These are phyloP conservation scores for Turritopsis rubra DNA, from an alignment of 30 jellyfish, hydroid and myxozoan species.

Conservation along the genomic window DNA sequence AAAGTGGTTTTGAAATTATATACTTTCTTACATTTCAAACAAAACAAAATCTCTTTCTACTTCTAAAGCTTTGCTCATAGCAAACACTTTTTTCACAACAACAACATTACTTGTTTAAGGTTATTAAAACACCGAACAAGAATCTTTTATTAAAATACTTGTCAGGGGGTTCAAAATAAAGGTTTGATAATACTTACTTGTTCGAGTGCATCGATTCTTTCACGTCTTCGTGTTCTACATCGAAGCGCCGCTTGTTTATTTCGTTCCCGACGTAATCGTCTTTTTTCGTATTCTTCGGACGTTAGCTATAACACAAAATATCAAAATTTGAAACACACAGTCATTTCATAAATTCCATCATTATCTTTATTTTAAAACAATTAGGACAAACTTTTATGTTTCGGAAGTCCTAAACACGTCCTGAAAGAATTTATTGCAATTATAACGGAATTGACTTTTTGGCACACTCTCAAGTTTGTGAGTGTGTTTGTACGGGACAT, in stretches of 20 bases:
- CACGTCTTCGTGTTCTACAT: conserved; percentile 92
- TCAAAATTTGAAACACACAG: neutral
- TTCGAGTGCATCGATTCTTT: conserved; percentile 80
- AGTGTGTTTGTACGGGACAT: neutral
- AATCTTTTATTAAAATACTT: neutral
- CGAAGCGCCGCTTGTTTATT: conserved; percentile 87
- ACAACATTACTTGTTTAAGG: neutral
- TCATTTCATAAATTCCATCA: neutral
- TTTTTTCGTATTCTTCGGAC: conserved; percentile 70
- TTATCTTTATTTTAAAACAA: neutral
- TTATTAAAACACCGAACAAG: neutral
- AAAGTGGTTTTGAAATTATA: neutral
- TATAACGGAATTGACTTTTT: neutral
- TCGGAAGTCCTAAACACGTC: conserved; percentile 13
- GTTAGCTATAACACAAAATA: conserved; percentile 49
- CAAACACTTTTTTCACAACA: neutral
- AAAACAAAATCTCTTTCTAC: neutral
- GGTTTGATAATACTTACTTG: conserved; percentile 37
- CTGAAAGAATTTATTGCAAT: neutral
- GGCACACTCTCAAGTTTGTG: neutral
- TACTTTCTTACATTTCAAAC: neutral
- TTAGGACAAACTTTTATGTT: neutral
- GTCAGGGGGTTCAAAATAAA: neutral
- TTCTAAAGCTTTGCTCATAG: neutral
- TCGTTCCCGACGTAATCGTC: conserved; percentile 82